Percentiles rank a stretch among this genome's conserved stretches.
phyloP scores from a whole-genome alignment of 1,140 invertebrate genomes.

The Nixonia krombeini region DNA sequence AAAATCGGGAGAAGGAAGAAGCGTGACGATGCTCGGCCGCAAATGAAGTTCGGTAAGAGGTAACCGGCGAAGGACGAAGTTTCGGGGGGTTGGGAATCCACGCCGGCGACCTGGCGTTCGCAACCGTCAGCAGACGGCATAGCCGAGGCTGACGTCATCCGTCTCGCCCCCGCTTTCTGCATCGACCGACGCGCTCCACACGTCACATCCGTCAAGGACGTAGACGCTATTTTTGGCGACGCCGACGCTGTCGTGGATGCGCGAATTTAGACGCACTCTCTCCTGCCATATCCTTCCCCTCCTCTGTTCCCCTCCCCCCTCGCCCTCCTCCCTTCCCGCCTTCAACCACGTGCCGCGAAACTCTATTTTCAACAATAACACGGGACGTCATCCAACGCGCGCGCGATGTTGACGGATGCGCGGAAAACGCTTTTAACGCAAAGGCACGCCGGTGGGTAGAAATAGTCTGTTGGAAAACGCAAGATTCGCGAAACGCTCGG shows the following conservation, averaged over 20 bases:
- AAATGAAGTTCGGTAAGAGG: slow-evolving; percentile 7
- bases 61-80: neutral
- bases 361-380: slow-evolving; percentile 36
- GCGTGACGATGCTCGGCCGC: too few species aligned
- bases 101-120: slow-evolving; percentile 36
- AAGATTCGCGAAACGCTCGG: too few species aligned
- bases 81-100: slow-evolving; percentile 28
- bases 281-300: too few species aligned
- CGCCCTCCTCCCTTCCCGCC: neutral
- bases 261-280: slow-evolving; percentile 33
- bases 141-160: slow-evolving; percentile 58
- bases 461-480: too few species aligned
- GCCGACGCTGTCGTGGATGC: slow-evolving; percentile 45
- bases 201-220: slow-evolving; percentile 65
- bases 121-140: slow-evolving; percentile 21
- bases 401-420: too few species aligned
- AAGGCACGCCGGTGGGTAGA: too few species aligned
- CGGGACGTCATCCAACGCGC: slow-evolving; percentile 19
- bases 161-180: slow-evolving; percentile 62
- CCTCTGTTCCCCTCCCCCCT: neutral
- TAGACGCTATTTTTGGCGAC: slow-evolving; percentile 57
- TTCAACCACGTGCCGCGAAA: slow-evolving; percentile 15
- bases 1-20: too few species aligned
- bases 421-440: too few species aligned
- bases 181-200: slow-evolving; percentile 59